A percentile compares a stretch with the other conserved stretches of the same genome.
Conservation (phyloP, 1,140 invertebrate species). For the Anagrus nilaparvatae region DNA sequence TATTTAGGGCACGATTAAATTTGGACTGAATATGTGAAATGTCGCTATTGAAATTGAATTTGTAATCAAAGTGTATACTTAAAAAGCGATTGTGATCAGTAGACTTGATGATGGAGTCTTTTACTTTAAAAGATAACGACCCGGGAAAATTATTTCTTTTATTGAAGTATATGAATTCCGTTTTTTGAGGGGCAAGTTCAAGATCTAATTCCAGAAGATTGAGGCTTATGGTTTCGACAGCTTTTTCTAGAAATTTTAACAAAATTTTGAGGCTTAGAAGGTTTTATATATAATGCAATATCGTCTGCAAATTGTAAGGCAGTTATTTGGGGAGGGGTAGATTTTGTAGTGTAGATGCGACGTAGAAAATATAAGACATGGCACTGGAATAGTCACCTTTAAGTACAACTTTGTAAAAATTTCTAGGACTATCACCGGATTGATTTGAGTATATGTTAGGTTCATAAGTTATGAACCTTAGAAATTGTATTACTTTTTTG, state of each 20-base stretch:
- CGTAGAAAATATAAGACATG: not conserved
- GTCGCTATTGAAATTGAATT: not conserved
- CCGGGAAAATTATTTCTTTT: not conserved
- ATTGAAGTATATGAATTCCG: not conserved
- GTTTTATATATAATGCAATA: not conserved
- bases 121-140: not conserved
- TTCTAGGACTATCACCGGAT: not conserved
- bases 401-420: not conserved
- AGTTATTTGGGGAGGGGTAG: not conserved
- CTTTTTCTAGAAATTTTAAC: not conserved
- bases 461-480: constrained; percentile 1
- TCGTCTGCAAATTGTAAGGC: constrained; percentile 2
- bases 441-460: not conserved
- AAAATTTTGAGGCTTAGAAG: not conserved
- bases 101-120: not conserved
- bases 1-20: no score
- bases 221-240: not conserved
- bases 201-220: not conserved
- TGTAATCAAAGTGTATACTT: not conserved
- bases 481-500: not conserved
- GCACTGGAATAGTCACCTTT: not conserved
- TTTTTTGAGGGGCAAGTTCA: not conserved
- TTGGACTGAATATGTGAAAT: no score
- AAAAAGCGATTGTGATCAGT: not conserved
- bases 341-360: not conserved